Evolutionary conservation across 1,140 invertebrate genomes (phyloP).

Genomic region (Asobara japonica): DNA sequence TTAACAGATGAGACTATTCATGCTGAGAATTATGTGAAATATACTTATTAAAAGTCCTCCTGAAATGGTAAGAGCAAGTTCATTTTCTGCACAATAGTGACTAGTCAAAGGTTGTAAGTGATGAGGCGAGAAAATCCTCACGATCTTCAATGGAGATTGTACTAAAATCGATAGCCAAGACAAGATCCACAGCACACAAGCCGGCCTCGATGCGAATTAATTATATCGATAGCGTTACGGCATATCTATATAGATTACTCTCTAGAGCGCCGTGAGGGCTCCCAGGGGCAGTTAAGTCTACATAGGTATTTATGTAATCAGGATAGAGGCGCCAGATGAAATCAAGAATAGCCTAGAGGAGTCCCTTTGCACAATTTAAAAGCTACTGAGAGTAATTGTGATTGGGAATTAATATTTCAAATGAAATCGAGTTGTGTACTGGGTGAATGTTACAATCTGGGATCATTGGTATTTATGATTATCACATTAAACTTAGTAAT

Average conservation of each 20-base stretch:
- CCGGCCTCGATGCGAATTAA: constrained; percentile 40
- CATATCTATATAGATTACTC: constrained; percentile 19
- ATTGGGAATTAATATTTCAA: constrained; percentile 4
- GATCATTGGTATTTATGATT: neutral
- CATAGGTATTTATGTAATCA: neutral
- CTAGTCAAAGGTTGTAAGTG: neutral
- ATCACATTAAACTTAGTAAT: constrained; percentile 1
- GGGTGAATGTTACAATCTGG: neutral
- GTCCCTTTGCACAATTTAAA: neutral
- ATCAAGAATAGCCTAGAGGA: constrained; percentile 19
- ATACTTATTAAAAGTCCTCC: neutral
- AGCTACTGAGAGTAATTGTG: neutral
- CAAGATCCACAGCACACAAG: constrained; percentile 39
- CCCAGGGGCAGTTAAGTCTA: neutral
- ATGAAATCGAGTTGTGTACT: constrained; percentile 3
- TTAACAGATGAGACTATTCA: neutral
- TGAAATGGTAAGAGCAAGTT: neutral
- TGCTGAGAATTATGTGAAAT: neutral
- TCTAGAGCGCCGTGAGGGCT: constrained; percentile 2
- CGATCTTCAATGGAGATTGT: constrained; percentile 14
- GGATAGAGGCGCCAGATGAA: constrained; percentile 24
- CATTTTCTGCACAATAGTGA: neutral
- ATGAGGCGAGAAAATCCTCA: constrained; percentile 24
- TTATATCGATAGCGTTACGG: constrained; percentile 33
- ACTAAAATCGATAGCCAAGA: constrained; percentile 26